Conservation (phyloP, 2,888 invertebrate genomes). For the Melangyna quadrimaculata region DNA sequence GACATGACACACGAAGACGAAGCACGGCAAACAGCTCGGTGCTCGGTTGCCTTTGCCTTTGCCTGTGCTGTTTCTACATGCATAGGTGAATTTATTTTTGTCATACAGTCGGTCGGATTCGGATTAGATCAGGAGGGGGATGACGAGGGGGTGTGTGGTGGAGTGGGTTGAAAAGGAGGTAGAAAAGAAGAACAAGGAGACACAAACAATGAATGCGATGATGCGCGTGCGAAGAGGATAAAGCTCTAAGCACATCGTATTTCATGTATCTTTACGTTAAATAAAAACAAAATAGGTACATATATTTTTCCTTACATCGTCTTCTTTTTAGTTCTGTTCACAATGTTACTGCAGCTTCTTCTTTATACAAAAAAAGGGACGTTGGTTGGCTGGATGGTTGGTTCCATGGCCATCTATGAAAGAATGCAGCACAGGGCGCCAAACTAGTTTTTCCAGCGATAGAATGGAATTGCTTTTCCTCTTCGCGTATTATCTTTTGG, state of each 20-base stretch:
- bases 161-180: neutral
- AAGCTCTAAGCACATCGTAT: conserved; percentile 38
- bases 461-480: conserved; percentile 64
- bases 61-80: neutral
- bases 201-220: conserved; percentile 59
- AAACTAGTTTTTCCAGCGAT: conserved; percentile 67
- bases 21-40: neutral
- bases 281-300: neutral
- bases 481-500: conserved; percentile 10
- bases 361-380: conserved; percentile 3
- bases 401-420: conserved; percentile 40
- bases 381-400: neutral
- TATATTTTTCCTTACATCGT: conserved; percentile 27
- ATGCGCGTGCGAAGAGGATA: conserved; percentile 67
- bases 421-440: conserved; percentile 66
- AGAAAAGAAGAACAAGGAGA: conserved; percentile 39
- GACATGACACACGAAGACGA: neutral
- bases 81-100: conserved; percentile 57
- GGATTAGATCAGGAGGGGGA: neutral
- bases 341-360: conserved; percentile 4
- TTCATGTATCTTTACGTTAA: neutral
- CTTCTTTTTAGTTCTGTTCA: conserved; percentile 4
- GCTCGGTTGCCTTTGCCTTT: too few relatives aligned
- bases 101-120: conserved; percentile 32
- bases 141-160: neutral